These are phyloP conservation scores for Griposia aprilina DNA, from an alignment of 2,888 invertebrate species.

Conservation along the genomic window DNA sequence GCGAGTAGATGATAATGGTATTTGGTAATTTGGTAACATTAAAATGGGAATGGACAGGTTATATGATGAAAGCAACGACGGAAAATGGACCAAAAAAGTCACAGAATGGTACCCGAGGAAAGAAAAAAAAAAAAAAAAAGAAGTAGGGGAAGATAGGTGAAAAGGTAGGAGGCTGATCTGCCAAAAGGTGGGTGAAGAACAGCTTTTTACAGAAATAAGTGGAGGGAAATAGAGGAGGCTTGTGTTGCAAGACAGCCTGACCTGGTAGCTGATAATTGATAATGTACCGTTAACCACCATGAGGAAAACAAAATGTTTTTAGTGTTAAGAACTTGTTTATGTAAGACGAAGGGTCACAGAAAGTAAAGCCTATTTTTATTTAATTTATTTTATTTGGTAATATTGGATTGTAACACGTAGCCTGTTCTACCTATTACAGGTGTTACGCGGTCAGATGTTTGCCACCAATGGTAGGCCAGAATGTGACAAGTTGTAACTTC, in stretches of 20 bases:
- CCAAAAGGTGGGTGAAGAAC: not conserved
- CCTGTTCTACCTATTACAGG: not conserved
- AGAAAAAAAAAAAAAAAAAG: not conserved
- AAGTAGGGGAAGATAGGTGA: not conserved
- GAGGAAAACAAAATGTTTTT: not conserved
- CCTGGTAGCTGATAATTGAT: not conserved
- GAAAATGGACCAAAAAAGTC: not conserved
- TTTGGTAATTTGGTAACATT: not conserved
- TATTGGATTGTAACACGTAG: not conserved
- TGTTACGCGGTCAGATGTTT: not conserved
- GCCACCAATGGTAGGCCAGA: not conserved
- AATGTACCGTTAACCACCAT: not conserved
- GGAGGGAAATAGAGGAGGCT: not conserved
- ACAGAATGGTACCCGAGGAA: not conserved
- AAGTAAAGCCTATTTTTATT: not conserved
- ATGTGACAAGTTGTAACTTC: not conserved
- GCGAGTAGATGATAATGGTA: constrained; percentile 5
- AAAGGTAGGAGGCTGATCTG: not conserved
- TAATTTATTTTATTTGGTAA: not conserved
- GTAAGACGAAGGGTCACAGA: not conserved
- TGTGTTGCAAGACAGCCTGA: not conserved
- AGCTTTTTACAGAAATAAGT: not conserved
- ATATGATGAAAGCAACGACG: not conserved
- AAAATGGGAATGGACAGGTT: not conserved
- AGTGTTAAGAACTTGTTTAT: not conserved